phyloP scores from a whole-genome alignment of 1,140 invertebrate genomes.

The Panagrolaimus sp. region DNA sequence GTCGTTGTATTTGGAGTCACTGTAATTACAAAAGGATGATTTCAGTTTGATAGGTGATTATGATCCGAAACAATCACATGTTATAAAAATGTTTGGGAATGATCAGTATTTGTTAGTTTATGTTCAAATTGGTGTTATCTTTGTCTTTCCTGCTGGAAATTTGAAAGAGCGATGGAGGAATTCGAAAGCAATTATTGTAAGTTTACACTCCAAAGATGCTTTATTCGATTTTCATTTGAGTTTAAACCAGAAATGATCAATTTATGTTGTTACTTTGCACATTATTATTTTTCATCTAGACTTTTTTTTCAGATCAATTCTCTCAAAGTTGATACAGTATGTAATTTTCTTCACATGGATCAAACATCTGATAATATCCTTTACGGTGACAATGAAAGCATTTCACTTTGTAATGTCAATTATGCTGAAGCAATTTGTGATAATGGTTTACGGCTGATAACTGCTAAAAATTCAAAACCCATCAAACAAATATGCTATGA shows the following conservation, averaged over 20 bases:
- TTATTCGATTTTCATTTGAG: too few species aligned
- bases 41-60: slow-evolving; percentile 19
- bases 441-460: slow-evolving; percentile 26
- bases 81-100: slow-evolving; percentile 21
- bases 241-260: too few species aligned
- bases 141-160: slow-evolving; percentile 27
- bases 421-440: slow-evolving; percentile 30
- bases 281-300: too few species aligned
- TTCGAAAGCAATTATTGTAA: slow-evolving; percentile 32
- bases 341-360: slow-evolving; percentile 22
- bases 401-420: slow-evolving; percentile 26
- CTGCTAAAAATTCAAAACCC: slow-evolving; percentile 25
- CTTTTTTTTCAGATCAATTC: slow-evolving; percentile 19
- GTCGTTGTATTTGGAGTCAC: too few species aligned
- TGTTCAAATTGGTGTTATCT: slow-evolving; percentile 28
- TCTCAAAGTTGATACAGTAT: slow-evolving; percentile 5
- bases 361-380: slow-evolving; percentile 16
- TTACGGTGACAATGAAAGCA: slow-evolving; percentile 23
- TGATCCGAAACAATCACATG: slow-evolving; percentile 23
- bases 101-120: slow-evolving; percentile 27
- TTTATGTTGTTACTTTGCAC: too few species aligned
- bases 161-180: slow-evolving; percentile 18
- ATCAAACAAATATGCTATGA: slow-evolving; percentile 25
- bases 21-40: neutral
- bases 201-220: too few species aligned